Evolutionary conservation across 2,113 vertebrate genomes (phyloP), one percentile per base, ranked within the genome.

Genomic region (Tyrannus savana): DNA sequence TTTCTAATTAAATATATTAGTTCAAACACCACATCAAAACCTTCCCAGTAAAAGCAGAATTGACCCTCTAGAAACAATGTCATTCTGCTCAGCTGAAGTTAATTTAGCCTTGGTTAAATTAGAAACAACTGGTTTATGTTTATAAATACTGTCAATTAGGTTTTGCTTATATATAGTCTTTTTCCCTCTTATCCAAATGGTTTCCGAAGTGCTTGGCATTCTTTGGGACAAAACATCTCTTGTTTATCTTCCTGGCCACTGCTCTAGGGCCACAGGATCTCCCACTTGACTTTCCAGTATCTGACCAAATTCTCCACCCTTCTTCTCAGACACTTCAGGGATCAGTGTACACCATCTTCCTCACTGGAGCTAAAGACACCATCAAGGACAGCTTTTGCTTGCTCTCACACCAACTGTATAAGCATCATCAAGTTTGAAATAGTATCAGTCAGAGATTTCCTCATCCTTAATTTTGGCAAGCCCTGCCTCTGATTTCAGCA

Each of bases 231-330:
- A 56, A 93, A 49, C 14, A 56, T 73, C 19, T 87, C 76, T 90
- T 90, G 44, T 93, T 90, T 88, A 90, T 88, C 79, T 93, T 88
- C 39, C 59, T 81, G 73, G 18, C 31, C 39, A 22, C 59, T 92
- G 37, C 81, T 90, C n/a, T 71, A 66, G 30, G 50, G 35, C 83
- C 21, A 13, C n/a, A 53, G 55, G 50, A 55, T 74, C 83, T 86
- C 33, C 37, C 35, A 66, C 50, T 85, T 46, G 71, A 49, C 2
- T 3, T 86, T 86, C 41, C 73, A 46, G 25, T 85, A 7, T 55
- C 72, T 77, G 75, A 81, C 72, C 55, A 58, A 73, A 75, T 86
- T 88, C 67, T 83, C 17, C 3, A 0, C 42, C 56, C 31, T 83
- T 60, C 6, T 64, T 94, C 68, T 81, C 76, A 87, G 37, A 46